Evolutionary conservation across 53 echinoderm and acorn worm species (phyloP).

Genomic region (Echinometra lucunter): DNA sequence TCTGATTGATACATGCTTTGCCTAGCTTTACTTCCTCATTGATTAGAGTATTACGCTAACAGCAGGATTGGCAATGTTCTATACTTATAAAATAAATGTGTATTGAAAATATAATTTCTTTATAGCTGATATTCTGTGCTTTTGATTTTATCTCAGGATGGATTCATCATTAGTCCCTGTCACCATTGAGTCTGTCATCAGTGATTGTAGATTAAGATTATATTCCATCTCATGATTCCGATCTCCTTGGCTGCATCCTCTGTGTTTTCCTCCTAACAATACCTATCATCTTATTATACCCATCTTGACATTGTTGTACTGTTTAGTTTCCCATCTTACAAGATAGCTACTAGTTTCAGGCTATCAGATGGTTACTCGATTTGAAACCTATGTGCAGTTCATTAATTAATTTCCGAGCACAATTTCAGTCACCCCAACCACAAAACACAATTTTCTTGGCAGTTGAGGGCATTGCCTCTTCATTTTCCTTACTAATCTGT

Average conservation of each 20-base stretch:
- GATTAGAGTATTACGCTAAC: background rate
- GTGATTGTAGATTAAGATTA: constrained; percentile 2
- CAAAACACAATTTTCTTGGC: background rate
- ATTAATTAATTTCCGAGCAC: constrained; percentile 15
- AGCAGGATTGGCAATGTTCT: background rate
- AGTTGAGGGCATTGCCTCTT: background rate
- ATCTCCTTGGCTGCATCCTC: background rate
- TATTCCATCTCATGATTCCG: background rate
- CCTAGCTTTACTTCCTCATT: background rate
- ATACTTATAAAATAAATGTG: background rate
- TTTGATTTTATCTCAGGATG: background rate
- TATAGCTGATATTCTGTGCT: background rate
- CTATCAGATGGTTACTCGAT: background rate
- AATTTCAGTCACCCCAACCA: background rate
- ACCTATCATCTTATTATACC: background rate
- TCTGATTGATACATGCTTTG: background rate
- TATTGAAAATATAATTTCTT: background rate
- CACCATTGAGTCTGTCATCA: background rate
- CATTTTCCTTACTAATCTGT: background rate
- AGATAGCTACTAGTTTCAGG: background rate
- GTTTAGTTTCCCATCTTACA: background rate
- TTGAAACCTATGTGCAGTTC: background rate
- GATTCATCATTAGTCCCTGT: background rate
- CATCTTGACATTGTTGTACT: background rate
- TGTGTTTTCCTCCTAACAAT: background rate